Evolutionary conservation across 1,140 invertebrate genomes (phyloP), one percentile per base, ranked within the genome.

Genomic region (Pseudomyrmex concolor): DNA sequence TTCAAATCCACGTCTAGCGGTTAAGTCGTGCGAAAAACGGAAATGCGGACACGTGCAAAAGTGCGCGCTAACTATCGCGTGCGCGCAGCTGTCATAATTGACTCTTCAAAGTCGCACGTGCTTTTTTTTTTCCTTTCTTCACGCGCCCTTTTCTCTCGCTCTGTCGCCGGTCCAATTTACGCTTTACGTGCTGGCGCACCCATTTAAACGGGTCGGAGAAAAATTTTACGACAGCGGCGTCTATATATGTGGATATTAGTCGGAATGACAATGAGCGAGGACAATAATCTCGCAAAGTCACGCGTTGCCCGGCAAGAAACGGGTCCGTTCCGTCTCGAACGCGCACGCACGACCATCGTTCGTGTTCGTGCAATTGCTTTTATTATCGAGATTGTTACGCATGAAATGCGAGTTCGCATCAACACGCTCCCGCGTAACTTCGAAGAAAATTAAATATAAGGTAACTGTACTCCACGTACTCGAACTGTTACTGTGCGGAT

Each of bases 241-340:
- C 34, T 34, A 34, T 34, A 34, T 70, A 48, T n/a, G 43, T 50
- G 59, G 73, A n/a, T n/a, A 22, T 64, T 64, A 51, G 76, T 22
- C 76, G 43, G 8, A 77, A 66, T 80, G 66, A 80, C 76, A 80
- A 80, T 80, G 59, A 70, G 54, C 66, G 76, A 57, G 76, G 54
- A 80, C 76, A 80, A 80, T 80, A 80, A 80, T 80, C 76, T 19
- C 76, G 76, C 54, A 51, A 59, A 78, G 76, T 80, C 76, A 80
- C 76, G 54, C 70, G n/a, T 34, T 57, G 76, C 51, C 54, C 76
- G 19, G 51, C 43, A 70, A 70, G 66, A 80, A 80, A 70, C 76
- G 22, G 59, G 76, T 80, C 64, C 34, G 15, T 5, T 34, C 15
- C 45, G 34, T 22, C 50, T 57, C 22, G 51, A 57, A 34, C 34